Evolutionary conservation across 2,113 vertebrate species (phyloP).

Genomic region (Nycticebus coucang): DNA sequence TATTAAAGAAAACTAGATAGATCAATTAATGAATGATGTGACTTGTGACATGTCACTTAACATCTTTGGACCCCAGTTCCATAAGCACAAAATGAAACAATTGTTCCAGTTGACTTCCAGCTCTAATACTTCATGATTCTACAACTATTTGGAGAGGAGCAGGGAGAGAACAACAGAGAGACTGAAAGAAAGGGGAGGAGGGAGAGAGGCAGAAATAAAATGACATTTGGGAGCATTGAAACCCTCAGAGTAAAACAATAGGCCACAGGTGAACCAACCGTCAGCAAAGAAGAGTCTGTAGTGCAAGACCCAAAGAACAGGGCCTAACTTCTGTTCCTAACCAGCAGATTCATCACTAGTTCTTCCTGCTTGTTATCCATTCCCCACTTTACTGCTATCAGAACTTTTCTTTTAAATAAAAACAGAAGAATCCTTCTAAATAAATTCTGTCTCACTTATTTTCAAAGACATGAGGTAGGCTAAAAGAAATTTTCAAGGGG

Average conservation of each 20-base stretch:
- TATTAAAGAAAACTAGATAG: neutral
- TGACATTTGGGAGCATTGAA: neutral
- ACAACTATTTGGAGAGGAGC: neutral
- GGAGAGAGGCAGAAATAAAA: neutral
- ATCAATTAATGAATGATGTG: neutral
- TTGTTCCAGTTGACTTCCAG: neutral
- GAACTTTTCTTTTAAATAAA: neutral
- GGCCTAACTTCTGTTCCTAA: neutral
- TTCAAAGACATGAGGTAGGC: neutral
- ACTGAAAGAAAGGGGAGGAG: neutral
- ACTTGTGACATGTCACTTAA: neutral
- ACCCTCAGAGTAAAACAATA: neutral
- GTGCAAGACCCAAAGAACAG: neutral
- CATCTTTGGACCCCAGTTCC: neutral
- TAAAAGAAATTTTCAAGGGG: neutral
- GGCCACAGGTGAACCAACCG: neutral
- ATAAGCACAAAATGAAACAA: neutral
- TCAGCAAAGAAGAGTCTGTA: accelerated
- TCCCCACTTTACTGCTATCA: neutral
- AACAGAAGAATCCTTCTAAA: neutral
- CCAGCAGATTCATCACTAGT: neutral
- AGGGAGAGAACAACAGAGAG: neutral
- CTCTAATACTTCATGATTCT: neutral
- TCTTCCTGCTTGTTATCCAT: neutral
- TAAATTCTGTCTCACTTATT: neutral